phyloP scores from a whole-genome alignment of 2,797 vertebrate genomes.

The Peromyscus eremicus region DNA sequence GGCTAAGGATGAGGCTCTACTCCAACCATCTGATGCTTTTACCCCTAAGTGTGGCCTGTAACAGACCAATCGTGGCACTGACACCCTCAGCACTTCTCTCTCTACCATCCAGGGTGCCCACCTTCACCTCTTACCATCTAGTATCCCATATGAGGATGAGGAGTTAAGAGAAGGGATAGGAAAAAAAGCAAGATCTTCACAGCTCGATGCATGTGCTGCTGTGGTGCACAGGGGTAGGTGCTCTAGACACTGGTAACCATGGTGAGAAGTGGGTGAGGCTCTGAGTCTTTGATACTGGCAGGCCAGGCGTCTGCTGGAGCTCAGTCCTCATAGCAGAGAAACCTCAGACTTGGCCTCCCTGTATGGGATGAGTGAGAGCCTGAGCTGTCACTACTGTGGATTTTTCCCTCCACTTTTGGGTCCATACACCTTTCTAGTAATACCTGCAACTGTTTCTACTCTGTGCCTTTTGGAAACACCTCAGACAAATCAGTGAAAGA shows the following conservation, averaged over 20 bases:
- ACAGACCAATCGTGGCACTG: accelerated
- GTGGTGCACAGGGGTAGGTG: accelerated
- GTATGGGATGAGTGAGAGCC: accelerated
- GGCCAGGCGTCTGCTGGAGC: accelerated
- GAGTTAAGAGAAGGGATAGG: neutral
- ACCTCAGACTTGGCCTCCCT: too few relatives aligned
- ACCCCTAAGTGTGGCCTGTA: neutral
- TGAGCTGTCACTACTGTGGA: accelerated
- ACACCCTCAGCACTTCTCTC: neutral
- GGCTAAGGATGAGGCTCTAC: accelerated
- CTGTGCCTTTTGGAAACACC: too few relatives aligned
- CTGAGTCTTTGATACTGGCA: neutral
- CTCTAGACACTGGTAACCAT: too few relatives aligned
- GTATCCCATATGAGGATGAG: accelerated
- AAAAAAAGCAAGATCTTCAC: accelerated
- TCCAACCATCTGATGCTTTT: neutral
- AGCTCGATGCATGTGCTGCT: too few relatives aligned
- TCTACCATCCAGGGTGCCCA: neutral
- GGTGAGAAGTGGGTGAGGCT: neutral
- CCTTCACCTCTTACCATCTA: neutral
- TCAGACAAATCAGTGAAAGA: too few relatives aligned
- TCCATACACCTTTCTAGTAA: neutral
- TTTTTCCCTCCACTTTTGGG: accelerated
- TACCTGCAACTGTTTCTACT: neutral
- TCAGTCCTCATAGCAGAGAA: accelerated